phyloP scores from a whole-genome alignment of 1,140 invertebrate genomes.

The Lordiphosa clarofinis region DNA sequence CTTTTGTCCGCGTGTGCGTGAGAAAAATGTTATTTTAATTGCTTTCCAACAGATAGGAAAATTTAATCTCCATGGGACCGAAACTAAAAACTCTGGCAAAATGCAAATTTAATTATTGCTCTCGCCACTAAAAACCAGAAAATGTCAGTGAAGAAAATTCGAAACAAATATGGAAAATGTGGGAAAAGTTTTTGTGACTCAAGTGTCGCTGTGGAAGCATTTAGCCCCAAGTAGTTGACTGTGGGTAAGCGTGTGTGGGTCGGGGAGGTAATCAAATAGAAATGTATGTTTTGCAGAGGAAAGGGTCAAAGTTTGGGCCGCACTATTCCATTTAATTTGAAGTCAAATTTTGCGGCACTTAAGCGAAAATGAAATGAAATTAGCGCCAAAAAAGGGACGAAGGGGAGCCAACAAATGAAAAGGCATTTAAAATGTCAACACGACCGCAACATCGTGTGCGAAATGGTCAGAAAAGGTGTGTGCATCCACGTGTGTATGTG shows the following conservation, averaged over 20 bases:
- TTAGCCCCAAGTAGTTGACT: conserved; percentile 23
- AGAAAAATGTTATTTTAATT: conserved; percentile 63
- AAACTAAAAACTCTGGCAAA: conserved; percentile 39
- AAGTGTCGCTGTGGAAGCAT: conserved; percentile 42
- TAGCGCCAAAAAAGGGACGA: conserved; percentile 31
- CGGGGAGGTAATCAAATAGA: conserved; percentile 18
- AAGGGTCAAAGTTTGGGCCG: conserved; percentile 27
- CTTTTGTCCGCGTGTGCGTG: conserved; percentile 28
- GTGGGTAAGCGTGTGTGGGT: neutral
- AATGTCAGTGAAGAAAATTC: conserved; percentile 24
- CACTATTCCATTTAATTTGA: conserved; percentile 44
- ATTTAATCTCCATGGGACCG: neutral
- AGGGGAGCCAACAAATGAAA: conserved; percentile 59
- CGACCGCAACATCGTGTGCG: conserved; percentile 73
- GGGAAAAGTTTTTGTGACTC: conserved; percentile 44
- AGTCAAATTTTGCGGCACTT: conserved; percentile 52
- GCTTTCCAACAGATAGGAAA: conserved; percentile 19
- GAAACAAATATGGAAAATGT: conserved; percentile 59
- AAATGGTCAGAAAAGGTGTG: conserved; percentile 72
- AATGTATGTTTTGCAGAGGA: neutral
- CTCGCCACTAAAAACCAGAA: no score
- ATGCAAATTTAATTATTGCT: conserved; percentile 65
- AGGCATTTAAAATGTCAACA: conserved; percentile 77
- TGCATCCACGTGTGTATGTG: conserved; percentile 5
- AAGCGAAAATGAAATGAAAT: conserved; percentile 65